These are phyloP conservation scores for Galerucella nymphaeae DNA, from an alignment of 2,888 invertebrate genomes.

Conservation along the genomic window DNA sequence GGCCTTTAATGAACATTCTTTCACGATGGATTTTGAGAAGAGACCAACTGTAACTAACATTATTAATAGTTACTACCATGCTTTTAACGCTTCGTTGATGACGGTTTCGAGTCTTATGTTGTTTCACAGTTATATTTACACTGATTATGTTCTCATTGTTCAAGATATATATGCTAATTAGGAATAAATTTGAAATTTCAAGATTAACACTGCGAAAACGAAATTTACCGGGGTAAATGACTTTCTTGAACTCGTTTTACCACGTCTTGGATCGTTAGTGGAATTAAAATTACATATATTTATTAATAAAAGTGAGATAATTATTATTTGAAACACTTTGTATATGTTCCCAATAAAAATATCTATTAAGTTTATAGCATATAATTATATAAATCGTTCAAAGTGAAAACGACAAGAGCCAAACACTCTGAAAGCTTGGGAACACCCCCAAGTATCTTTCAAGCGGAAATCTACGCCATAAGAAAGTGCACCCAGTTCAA, in stretches of 20 bases:
- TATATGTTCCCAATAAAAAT: too few relatives aligned
- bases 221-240: neutral
- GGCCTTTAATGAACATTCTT: neutral
- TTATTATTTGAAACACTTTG: too few relatives aligned
- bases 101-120: neutral
- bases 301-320: too few relatives aligned
- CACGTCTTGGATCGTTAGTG: neutral
- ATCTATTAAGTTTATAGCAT: too few relatives aligned
- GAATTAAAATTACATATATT: neutral
- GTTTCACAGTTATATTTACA: slow-evolving; percentile 20
- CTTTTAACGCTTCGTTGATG: slow-evolving; percentile 3
- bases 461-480: too few relatives aligned
- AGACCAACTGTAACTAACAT: neutral
- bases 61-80: neutral
- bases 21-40: neutral
- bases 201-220: neutral
- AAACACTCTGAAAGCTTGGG: too few relatives aligned
- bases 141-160: slow-evolving; percentile 11
- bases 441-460: too few relatives aligned
- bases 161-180: slow-evolving; percentile 2
- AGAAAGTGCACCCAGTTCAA: too few relatives aligned
- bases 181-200: slow-evolving; percentile 19
- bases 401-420: too few relatives aligned
- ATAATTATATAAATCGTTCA: too few relatives aligned
- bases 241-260: neutral